phyloP scores from a whole-genome alignment of 2,888 invertebrate genomes.

The Drosophila multiciliata region DNA sequence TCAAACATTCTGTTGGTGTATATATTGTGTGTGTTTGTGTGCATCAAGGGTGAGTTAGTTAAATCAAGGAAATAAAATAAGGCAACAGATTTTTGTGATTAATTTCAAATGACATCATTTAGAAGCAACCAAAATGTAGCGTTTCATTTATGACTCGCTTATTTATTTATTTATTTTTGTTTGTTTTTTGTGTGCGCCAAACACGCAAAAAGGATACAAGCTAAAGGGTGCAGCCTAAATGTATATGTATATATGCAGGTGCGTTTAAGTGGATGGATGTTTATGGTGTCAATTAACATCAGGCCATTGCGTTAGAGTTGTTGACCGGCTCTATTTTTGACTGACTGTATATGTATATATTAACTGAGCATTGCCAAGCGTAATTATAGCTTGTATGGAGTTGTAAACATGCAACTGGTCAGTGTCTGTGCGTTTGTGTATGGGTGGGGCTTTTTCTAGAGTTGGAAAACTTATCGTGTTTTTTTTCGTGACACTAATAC shows the following conservation, averaged over 20 bases:
- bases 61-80: conserved; percentile 27
- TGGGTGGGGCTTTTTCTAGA: conserved; percentile 6
- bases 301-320: conserved; percentile 37
- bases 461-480: conserved; percentile 1
- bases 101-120: conserved; percentile 73
- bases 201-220: conserved; percentile 65
- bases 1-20: not conserved
- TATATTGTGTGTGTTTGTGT: not conserved
- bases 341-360: conserved; percentile 42
- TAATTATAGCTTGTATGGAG: conserved; percentile 58
- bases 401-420: conserved; percentile 71
- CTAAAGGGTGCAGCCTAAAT: conserved; percentile 23
- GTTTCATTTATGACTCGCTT: conserved; percentile 41
- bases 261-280: conserved; percentile 11
- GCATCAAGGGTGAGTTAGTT: conserved; percentile 30
- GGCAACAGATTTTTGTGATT: conserved; percentile 40
- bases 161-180: conserved; percentile 70
- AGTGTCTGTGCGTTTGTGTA: conserved; percentile 13
- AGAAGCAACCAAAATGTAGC: conserved; percentile 51
- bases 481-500: conserved; percentile 5
- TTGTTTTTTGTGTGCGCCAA: conserved; percentile 58
- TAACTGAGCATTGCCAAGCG: conserved; percentile 30
- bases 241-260: conserved; percentile 3
- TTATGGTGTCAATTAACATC: conserved; percentile 29
- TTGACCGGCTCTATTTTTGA: conserved; percentile 63